phyloP scores from a whole-genome alignment of 1,140 invertebrate genomes.

The Chironomus tepperi region DNA sequence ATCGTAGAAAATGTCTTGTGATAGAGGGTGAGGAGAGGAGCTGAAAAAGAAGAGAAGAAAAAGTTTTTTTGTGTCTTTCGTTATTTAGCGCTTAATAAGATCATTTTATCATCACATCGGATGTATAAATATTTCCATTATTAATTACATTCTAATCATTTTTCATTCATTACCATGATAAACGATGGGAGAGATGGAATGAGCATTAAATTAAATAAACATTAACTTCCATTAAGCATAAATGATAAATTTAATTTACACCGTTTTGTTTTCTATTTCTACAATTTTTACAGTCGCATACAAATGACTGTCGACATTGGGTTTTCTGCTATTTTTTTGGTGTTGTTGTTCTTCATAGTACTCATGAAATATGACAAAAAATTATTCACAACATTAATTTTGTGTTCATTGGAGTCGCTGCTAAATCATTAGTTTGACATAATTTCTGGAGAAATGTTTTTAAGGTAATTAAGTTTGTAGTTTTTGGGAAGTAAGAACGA shows the following conservation, averaged over 20 bases:
- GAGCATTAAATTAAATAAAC: neutral
- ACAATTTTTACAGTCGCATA: neutral
- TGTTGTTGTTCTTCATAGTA: neutral
- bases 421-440: no score
- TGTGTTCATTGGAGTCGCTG: no score
- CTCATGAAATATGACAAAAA: no score
- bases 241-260: constrained; percentile 15
- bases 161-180: neutral
- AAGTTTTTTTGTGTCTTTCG: neutral
- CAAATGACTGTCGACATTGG: no score
- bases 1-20: neutral
- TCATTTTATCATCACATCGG: constrained; percentile 12
- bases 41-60: no score
- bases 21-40: neutral
- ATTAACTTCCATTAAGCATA: constrained; percentile 2
- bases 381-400: no score
- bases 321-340: neutral
- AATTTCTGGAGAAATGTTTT: no score
- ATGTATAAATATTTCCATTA: constrained; percentile 10
- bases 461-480: no score
- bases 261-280: neutral
- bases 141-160: constrained; percentile 9
- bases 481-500: no score
- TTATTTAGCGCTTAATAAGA: constrained; percentile 14
- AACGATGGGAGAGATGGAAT: neutral